Evolutionary conservation across 2,113 vertebrate species (phyloP), one percentile per base, ranked within the genome.

Genomic region (Pelodiscus sinensis): DNA sequence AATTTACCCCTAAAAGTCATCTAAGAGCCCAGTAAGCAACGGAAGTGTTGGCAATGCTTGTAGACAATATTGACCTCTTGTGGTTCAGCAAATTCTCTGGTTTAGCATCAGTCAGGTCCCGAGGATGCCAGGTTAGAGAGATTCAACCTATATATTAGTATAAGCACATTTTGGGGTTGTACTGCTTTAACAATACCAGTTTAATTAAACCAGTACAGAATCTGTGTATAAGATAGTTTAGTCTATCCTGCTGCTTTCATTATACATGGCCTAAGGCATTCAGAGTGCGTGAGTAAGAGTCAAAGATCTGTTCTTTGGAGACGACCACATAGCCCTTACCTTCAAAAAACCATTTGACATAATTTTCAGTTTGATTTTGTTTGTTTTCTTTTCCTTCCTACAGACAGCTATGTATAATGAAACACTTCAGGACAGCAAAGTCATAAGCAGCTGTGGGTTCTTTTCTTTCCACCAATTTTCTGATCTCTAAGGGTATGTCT

Each of bases 251-350:
- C 50, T 88, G 75, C 11, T 95, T 58, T 78, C 79, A 11, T 24
- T 1, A 58, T 6, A 1, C 52, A 54, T 10, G 13, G 86, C 87
- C 62, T 89, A 77, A 38, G 90, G 16, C 78, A 71, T 9, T 84
- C 77, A 38, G n/a, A 65, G 44, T 79, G 12, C 5, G 81, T 89
- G 57, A 81, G n/a, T n/a, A 73, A 73, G 38, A 2, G n/a, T 60
- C 92, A 56, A 86, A 73, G 52, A 89, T 38, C 85, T 91, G 44
- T 18, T 82, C 86, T 90, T 85, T 31, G 88, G 51, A 88, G 92
- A 50, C 44, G 54, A 18, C 2, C 16, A 1, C n/a, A 79, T 22
- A 35, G 89, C 86, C 62, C 25, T 0, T 79, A 25, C 19, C 25
- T 84, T n/a, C 31, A 68, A 31, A 71, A 44, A 71, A 71, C n/a